A percentile compares a stretch with the other conserved stretches of the same genome.
phyloP scores from a whole-genome alignment of 2,113 vertebrate species.

The Apteryx mantelli region DNA sequence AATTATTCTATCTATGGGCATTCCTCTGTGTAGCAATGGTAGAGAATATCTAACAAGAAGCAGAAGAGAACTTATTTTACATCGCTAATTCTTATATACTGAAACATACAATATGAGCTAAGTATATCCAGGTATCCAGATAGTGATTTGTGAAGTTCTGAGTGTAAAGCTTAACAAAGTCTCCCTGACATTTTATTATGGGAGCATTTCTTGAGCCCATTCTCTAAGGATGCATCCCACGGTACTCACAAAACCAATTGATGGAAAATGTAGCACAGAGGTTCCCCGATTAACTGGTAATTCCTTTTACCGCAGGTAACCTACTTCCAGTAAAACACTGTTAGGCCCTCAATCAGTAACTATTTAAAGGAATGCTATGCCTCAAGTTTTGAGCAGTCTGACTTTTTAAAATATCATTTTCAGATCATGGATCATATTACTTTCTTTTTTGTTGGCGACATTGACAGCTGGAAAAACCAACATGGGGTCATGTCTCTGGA shows the following conservation, averaged over 20 bases:
- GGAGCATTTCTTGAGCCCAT: neutral
- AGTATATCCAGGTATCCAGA: neutral
- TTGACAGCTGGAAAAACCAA: neutral
- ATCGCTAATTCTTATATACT: neutral
- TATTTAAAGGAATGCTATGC: neutral
- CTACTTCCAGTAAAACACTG: neutral
- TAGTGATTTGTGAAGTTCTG: neutral
- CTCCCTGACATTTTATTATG: neutral
- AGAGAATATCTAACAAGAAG: neutral
- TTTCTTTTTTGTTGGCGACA: neutral
- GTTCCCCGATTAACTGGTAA: neutral
- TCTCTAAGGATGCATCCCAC: neutral
- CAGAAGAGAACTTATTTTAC: neutral
- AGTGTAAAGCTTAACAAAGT: neutral
- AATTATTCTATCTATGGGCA: neutral
- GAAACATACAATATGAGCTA: neutral
- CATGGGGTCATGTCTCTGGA: neutral
- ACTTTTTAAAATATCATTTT: neutral
- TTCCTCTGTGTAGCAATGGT: neutral
- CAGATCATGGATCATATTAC: neutral
- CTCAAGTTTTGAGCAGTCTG: neutral
- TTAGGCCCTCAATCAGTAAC: neutral
- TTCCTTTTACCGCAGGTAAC: neutral
- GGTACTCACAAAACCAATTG: neutral
- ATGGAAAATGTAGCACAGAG: neutral